Conservation (phyloP, 2,113 vertebrate genomes). For the Serilophus lunatus region DNA sequence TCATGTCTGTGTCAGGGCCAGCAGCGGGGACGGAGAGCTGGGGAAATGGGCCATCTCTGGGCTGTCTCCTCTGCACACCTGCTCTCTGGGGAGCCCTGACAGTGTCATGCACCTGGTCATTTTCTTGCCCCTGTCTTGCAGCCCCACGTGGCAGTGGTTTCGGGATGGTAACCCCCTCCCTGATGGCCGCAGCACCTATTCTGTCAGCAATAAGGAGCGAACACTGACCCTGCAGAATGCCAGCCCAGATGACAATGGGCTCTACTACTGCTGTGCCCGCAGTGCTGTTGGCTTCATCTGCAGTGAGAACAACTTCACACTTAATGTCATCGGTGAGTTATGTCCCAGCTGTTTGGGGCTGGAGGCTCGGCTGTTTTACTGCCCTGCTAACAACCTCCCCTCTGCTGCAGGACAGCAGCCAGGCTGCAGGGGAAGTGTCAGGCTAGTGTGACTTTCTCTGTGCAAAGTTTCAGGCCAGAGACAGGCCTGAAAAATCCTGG, state of each 20-base stretch:
- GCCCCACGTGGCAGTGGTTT: constrained; percentile 92
- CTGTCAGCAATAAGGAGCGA: constrained; percentile 88
- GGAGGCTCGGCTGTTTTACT: background rate
- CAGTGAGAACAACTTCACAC: constrained; percentile 88
- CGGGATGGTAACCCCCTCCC: constrained; percentile 78
- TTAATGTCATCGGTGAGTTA: constrained; percentile 86
- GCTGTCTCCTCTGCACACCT: background rate
- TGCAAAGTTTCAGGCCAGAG: background rate
- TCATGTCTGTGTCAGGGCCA: constrained; percentile 6
- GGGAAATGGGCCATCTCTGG: constrained; percentile 10
- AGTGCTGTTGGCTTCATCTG: constrained; percentile 85
- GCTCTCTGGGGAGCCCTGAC: background rate
- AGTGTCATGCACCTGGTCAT: background rate
- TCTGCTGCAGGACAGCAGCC: background rate
- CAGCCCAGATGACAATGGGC: constrained; percentile 82
- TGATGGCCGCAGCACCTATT: constrained; percentile 74
- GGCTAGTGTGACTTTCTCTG: background rate
- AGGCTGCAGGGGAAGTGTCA: background rate
- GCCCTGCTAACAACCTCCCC: background rate
- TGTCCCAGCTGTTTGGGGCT: background rate
- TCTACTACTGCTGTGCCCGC: constrained; percentile 91
- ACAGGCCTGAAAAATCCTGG: background rate
- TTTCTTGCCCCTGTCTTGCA: constrained; percentile 9
- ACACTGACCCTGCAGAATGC: constrained; percentile 83
- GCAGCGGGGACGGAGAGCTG: background rate